Percentiles rank a stretch among this genome's conserved stretches.
phyloP scores from a whole-genome alignment of 2,888 invertebrate genomes.

The Pseudococcus viburni region DNA sequence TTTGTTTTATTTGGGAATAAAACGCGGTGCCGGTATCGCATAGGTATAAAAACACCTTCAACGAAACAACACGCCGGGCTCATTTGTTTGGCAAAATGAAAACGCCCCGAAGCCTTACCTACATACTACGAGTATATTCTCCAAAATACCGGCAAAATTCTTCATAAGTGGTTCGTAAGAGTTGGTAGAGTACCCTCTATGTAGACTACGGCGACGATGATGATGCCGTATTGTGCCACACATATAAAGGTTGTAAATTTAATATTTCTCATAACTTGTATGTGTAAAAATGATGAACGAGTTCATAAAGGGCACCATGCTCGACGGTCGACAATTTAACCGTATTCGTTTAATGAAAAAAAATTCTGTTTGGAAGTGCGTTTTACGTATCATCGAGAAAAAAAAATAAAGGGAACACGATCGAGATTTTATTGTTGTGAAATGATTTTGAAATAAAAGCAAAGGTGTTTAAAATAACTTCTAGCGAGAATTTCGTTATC shows the following conservation, averaged over 20 bases:
- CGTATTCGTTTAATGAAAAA: constrained; percentile 20
- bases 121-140: constrained; percentile 1
- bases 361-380: neutral
- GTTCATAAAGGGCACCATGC: neutral
- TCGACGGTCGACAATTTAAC: constrained; percentile 10
- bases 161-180: constrained; percentile 36
- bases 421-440: neutral
- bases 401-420: neutral
- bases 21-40: neutral
- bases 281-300: constrained; percentile 38
- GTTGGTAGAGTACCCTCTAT: constrained; percentile 18
- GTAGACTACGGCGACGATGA: neutral
- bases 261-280: constrained; percentile 39
- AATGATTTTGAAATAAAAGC: neutral
- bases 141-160: constrained; percentile 29
- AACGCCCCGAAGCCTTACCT: neutral
- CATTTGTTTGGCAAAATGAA: constrained; percentile 37
- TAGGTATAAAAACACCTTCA: neutral
- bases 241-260: constrained; percentile 29
- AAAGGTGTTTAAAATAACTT: neutral
- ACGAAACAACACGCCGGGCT: constrained; percentile 8
- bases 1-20: constrained; percentile 38
- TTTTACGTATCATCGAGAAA: neutral
- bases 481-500: neutral
- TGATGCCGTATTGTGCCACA: constrained; percentile 8